Evolutionary conservation across 2,888 invertebrate species (phyloP), one percentile per base, ranked within the genome.

Genomic region (Malthinus seriepunctatus): DNA sequence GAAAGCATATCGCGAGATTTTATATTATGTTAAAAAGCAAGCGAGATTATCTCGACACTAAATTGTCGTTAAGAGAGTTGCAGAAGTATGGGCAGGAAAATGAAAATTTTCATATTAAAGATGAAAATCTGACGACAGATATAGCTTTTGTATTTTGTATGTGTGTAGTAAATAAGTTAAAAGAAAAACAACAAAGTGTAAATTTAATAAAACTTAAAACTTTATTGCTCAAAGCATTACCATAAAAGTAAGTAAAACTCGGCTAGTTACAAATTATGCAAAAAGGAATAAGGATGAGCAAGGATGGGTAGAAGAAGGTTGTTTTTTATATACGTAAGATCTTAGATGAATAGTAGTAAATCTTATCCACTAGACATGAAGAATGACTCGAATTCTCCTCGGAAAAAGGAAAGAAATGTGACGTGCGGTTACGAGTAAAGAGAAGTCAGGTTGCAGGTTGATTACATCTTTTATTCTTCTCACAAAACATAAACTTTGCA

Each of bases 301-400:
- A 23, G 23, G 66, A 64, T 63, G 64, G 67, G 62, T 62, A 56
- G 60, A 64, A 5, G 23, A 23, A 2, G 23, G 23, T 2, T 23
- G 62, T 64, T 67, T 69, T 64, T 72, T 71, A 70, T 72, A 70
- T 71, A 70, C 67, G 69, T 64, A 69, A 73, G 73, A 70, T 68
- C 69, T 63, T 69, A 73, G 73, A 73, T 73, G 73, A 73, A 73
- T 73, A 65, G 70, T 71, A 66, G 71, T 74, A 73, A 74, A 75
- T 75, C 75, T 73, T 73, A 66, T 68, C 71, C 68, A 66, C 70
- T 67, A 70, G 72, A 71, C 72, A 73, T 75, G 75, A 75, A 66
- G 69, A 69, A 74, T 74, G 71, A 70, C 68, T 70, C 62, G 68
- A 68, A 70, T 68, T 66, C 68, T 66, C 66, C 63, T 62, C 64